A percentile compares a stretch with the other conserved stretches of the same genome.
phyloP scores from a whole-genome alignment of 1,140 invertebrate genomes.

The Littorina saxatilis region DNA sequence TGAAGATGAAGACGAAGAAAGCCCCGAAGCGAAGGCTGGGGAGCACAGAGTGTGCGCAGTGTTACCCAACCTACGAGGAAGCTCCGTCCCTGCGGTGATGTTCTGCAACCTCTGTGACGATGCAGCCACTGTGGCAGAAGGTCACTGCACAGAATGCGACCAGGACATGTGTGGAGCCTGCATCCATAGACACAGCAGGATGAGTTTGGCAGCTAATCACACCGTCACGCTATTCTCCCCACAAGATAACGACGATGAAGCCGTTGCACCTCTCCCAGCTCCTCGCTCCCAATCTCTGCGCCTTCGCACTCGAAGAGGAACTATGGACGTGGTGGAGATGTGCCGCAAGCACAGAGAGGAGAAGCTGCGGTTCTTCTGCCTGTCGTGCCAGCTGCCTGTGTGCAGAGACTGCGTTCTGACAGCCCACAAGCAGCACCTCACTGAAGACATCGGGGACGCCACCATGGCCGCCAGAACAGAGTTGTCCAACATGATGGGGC shows the following conservation, averaged over 20 bases:
- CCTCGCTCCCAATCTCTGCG: neutral
- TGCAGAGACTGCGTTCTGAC: conserved; percentile 46
- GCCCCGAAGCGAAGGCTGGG: neutral
- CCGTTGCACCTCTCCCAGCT: neutral
- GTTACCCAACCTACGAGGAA: neutral
- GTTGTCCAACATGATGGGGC: conserved; percentile 3
- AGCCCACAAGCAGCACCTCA: conserved; percentile 34
- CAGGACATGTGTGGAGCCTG: conserved; percentile 37
- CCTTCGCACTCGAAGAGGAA: neutral
- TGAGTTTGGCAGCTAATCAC: conserved; percentile 29
- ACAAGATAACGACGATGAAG: neutral
- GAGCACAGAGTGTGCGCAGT: neutral
- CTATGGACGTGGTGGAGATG: neutral
- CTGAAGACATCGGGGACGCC: conserved; percentile 31
- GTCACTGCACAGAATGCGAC: conserved; percentile 33
- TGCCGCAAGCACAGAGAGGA: conserved; percentile 41
- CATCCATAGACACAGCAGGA: conserved; percentile 27
- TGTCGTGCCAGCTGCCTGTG: conserved; percentile 23
- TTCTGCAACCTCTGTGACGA: conserved; percentile 37
- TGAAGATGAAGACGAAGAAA: neutral
- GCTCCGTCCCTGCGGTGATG: neutral
- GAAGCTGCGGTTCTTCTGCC: conserved; percentile 35
- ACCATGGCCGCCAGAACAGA: conserved; percentile 5
- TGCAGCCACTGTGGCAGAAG: neutral
- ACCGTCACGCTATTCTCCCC: conserved; percentile 14